Evolutionary conservation across 37 sponge, comb jelly and placozoan species (phyloP), one percentile per base, ranked within the genome.

Genomic region (Beroe ovata): DNA sequence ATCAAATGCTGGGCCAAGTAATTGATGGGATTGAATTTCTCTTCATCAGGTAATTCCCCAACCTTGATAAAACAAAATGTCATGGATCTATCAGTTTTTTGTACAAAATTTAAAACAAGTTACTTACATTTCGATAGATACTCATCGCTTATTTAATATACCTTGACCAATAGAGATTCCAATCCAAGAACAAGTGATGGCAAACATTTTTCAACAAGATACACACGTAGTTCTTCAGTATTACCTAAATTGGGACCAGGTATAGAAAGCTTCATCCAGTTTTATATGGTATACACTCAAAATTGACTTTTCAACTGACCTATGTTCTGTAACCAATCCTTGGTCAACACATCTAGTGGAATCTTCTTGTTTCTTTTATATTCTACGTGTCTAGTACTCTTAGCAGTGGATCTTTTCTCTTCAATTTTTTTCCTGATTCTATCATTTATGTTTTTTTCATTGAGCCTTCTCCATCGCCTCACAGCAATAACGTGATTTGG

Each of bases 1-100:
- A 97, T 97, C 84, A 97, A 89, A 64, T 94, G 91, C 89, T 96
- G 95, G 34, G 95, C 99, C 16, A 97, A 88, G 88, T 72, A 95
- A 89, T 97, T 95, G 58, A 97, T 60, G 59, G 99, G 96, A 88
- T 97, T 97, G 93, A 97, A 97, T 60, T 92, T 77, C 26, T 77
- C 64, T 28, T 33, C 63, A n/a, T 62, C 29, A 8, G 29, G 63
- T 62, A 62, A 28, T 23, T 28, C 71, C 32, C 20, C 25, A 6
- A 69, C 18, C 19, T n/a, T 63, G 64, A 23, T 14, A 63, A 63
- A 19, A 63, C 26, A 8, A 23, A 14, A 63, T 8, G 8, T 63
- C 8, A 8, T 23, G 38, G 8, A 29, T 21, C 4, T 4, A 8
- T 4, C 36, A 28, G 71, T 20, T 21, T 21, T 33, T 69, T 4